phyloP scores from a whole-genome alignment of 1,140 invertebrate genomes.

The Limonius californicus region DNA sequence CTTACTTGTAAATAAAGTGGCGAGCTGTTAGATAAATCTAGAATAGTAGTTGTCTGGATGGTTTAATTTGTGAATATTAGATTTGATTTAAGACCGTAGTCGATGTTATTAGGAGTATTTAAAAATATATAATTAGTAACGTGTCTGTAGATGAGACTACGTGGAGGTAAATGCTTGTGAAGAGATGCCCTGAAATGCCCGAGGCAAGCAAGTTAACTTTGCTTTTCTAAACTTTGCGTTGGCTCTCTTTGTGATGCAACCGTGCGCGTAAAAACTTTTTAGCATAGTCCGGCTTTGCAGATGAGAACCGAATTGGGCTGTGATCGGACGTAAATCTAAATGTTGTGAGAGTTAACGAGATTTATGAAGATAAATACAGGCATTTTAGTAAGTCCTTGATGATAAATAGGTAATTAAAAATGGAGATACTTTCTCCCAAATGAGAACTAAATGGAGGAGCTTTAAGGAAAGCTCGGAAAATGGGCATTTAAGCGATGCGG shows the following conservation, averaged over 20 bases:
- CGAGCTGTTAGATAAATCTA: background rate
- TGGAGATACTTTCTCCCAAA: constrained; percentile 2
- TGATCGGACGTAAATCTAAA: background rate
- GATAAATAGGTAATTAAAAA: constrained; percentile 1
- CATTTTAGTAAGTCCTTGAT: background rate
- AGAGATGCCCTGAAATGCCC: no score
- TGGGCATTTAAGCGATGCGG: background rate
- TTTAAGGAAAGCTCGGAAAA: background rate
- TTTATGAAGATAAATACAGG: background rate
- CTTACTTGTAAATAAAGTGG: background rate
- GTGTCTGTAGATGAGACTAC: no score
- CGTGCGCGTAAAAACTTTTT: background rate
- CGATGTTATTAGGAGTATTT: background rate
- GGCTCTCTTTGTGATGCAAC: no score
- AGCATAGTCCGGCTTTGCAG: background rate
- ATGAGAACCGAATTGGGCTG: background rate
- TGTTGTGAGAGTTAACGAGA: background rate
- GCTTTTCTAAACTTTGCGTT: no score
- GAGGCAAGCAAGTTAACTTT: no score
- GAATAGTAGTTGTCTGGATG: background rate
- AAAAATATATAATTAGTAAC: background rate
- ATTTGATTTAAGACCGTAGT: background rate
- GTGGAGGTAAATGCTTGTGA: no score
- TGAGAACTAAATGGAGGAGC: background rate
- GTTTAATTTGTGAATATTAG: background rate